Conservation (phyloP, 2,113 vertebrate genomes). For the Gobio gobio region DNA sequence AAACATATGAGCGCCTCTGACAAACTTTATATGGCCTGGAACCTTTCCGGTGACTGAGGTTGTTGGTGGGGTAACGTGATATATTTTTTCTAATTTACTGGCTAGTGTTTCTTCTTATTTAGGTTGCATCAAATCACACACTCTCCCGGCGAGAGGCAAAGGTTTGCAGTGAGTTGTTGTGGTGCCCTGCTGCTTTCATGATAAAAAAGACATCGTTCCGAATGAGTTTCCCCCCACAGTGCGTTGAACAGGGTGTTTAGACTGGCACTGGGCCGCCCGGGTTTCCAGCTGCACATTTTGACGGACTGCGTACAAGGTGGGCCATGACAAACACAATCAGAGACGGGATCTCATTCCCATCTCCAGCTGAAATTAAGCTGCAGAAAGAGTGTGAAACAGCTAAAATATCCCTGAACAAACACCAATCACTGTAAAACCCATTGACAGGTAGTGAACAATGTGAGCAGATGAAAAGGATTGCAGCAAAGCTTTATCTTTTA, state of each 20-base stretch:
- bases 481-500: conserved; percentile 51
- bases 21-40: conserved; percentile 22
- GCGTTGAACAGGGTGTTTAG: conserved; percentile 36
- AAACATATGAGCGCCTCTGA: conserved; percentile 11
- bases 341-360: neutral
- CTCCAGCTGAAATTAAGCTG: conserved; percentile 5
- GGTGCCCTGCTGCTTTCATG: conserved; percentile 42
- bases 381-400: conserved; percentile 18
- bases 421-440: neutral
- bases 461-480: conserved; percentile 48
- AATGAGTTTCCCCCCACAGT: conserved; percentile 45
- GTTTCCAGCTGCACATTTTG: conserved; percentile 23
- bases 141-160: conserved; percentile 36
- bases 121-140: conserved; percentile 46
- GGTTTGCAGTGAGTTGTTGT: conserved; percentile 11
- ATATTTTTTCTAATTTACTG: conserved; percentile 24
- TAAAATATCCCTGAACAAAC: neutral
- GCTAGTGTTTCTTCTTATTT: conserved; percentile 48
- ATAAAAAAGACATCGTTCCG: conserved; percentile 40
- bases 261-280: conserved; percentile 18
- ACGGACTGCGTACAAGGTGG: neutral
- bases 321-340: neutral
- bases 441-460: conserved; percentile 30
- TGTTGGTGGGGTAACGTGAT: conserved; percentile 21
- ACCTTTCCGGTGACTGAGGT: conserved; percentile 23